These are phyloP conservation scores for Watsonalla cultraria DNA, from an alignment of 2,888 invertebrate genomes.

Conservation along the genomic window DNA sequence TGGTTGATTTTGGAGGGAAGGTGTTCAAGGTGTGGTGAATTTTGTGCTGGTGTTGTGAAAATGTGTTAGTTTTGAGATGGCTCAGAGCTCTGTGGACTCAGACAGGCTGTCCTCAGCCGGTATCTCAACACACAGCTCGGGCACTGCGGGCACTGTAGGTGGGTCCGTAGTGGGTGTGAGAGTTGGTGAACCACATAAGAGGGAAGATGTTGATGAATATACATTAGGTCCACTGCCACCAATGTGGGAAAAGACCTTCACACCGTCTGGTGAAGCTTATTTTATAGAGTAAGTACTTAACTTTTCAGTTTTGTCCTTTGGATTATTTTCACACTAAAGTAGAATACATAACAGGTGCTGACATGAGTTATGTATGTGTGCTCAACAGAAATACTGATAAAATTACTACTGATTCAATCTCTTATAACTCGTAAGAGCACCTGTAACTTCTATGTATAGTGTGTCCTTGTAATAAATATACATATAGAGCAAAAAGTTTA, in stretches of 20 bases:
- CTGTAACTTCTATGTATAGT: too few species aligned
- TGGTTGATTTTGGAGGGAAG: slow-evolving; percentile 18
- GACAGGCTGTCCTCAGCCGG: slow-evolving; percentile 72
- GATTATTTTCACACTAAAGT: not conserved
- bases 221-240: slow-evolving; percentile 94
- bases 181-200: slow-evolving; percentile 57
- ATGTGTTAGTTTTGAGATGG: slow-evolving; percentile 41
- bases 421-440: too few species aligned
- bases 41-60: slow-evolving; percentile 11
- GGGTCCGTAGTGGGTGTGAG: slow-evolving; percentile 71
- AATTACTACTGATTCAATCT: too few species aligned
- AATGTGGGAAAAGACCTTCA: slow-evolving; percentile 99
- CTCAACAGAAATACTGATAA: not conserved
- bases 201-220: slow-evolving; percentile 83
- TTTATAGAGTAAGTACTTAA: slow-evolving; percentile 92
- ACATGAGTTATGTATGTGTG: not conserved
- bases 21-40: slow-evolving; percentile 1
- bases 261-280: slow-evolving; percentile 97
- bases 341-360: not conserved
- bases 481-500: too few species aligned
- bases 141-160: slow-evolving; percentile 67
- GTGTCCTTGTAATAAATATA: too few species aligned
- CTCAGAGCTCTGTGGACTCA: slow-evolving; percentile 69
- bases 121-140: slow-evolving; percentile 71
- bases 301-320: too few species aligned